These are phyloP conservation scores for Araneus ventricosus DNA, from an alignment of 1,140 invertebrate species.

Conservation along the genomic window DNA sequence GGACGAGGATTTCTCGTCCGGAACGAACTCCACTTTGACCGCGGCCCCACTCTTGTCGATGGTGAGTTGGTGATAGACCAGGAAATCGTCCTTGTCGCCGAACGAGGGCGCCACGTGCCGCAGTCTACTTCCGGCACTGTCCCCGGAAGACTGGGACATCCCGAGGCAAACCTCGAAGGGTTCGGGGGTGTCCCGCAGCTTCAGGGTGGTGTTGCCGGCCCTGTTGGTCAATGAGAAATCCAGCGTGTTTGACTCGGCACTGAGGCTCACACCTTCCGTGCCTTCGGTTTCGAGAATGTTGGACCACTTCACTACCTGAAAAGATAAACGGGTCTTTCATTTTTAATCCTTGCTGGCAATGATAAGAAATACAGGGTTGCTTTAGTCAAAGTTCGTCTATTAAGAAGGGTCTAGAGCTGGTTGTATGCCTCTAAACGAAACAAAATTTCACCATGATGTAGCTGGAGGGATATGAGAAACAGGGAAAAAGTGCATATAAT, in stretches of 20 bases:
- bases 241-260: constrained; percentile 43
- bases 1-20: neutral
- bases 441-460: too few relatives aligned
- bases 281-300: constrained; percentile 40
- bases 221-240: constrained; percentile 60
- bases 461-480: too few relatives aligned
- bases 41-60: neutral
- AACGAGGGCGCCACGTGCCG: constrained; percentile 21
- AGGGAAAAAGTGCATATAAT: too few relatives aligned
- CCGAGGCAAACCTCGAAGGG: constrained; percentile 65
- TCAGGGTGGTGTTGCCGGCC: constrained; percentile 17
- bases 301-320: constrained; percentile 57
- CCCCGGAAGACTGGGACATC: constrained; percentile 30
- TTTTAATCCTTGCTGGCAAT: too few relatives aligned
- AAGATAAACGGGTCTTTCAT: neutral
- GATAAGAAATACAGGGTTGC: too few relatives aligned
- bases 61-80: constrained; percentile 51
- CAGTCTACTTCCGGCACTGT: neutral
- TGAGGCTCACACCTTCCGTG: constrained; percentile 27
- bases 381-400: too few relatives aligned
- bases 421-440: too few relatives aligned
- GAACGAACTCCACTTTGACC: constrained; percentile 47
- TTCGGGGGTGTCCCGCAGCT: constrained; percentile 33
- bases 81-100: constrained; percentile 45
- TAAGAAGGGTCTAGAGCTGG: too few relatives aligned